Evolutionary conservation across 2,113 vertebrate species (phyloP).

Genomic region (Oryzias melastigma): DNA sequence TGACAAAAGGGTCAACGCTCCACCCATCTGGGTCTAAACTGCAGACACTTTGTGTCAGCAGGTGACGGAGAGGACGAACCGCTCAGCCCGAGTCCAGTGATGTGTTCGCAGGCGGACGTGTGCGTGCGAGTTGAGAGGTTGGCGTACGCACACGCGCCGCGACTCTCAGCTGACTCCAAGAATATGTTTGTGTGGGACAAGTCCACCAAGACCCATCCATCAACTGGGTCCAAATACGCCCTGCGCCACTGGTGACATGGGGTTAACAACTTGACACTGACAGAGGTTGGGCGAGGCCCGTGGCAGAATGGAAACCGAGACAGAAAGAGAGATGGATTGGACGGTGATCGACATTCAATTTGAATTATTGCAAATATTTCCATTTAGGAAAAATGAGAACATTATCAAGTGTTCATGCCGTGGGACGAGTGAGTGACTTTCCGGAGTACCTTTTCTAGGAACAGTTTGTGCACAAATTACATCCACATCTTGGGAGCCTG

Average conservation of each 20-base stretch:
- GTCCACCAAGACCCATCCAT: slow-evolving; percentile 83
- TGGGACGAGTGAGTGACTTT: slow-evolving; percentile 25
- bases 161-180: slow-evolving; percentile 75
- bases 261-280: slow-evolving; percentile 86
- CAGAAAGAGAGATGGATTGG: slow-evolving; percentile 65
- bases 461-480: slow-evolving; percentile 10
- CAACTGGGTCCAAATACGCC: slow-evolving; percentile 72
- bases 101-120: slow-evolving; percentile 27
- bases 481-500: slow-evolving; percentile 9
- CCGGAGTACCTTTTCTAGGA: slow-evolving; percentile 18
- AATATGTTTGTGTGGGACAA: slow-evolving; percentile 79
- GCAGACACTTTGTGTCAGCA: slow-evolving; percentile 50
- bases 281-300: slow-evolving; percentile 66
- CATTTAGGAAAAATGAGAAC: slow-evolving; percentile 65
- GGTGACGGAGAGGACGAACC: slow-evolving; percentile 30
- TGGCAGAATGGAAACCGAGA: slow-evolving; percentile 44
- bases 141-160: slow-evolving; percentile 46
- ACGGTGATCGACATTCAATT: slow-evolving; percentile 71
- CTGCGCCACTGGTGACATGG: slow-evolving; percentile 77
- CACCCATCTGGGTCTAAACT: slow-evolving; percentile 56
- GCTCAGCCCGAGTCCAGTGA: slow-evolving; percentile 12
- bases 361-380: slow-evolving; percentile 73
- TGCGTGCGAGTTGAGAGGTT: slow-evolving; percentile 54
- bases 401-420: slow-evolving; percentile 32
- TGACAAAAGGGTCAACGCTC: slow-evolving; percentile 61